phyloP scores from a whole-genome alignment of 2,888 invertebrate species.

The Mechanitis mazaeus region DNA sequence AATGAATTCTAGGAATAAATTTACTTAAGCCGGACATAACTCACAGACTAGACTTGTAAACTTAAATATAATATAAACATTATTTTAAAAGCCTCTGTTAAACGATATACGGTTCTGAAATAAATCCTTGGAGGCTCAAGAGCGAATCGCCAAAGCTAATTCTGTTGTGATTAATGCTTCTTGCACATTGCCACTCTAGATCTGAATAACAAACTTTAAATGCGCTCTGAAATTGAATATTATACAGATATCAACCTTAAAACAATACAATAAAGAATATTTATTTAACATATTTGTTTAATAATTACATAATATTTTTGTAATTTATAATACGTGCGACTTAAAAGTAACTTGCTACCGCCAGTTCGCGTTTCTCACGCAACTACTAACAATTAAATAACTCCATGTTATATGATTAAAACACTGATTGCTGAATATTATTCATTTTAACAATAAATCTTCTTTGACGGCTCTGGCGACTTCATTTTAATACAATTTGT shows the following conservation, averaged over 20 bases:
- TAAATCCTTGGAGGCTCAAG: slow-evolving; percentile 66
- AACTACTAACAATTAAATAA: slow-evolving; percentile 66
- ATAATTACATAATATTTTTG: slow-evolving; percentile 22
- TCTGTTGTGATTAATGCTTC: slow-evolving; percentile 75
- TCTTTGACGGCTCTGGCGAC: slow-evolving; percentile 13
- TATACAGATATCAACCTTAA: slow-evolving; percentile 39
- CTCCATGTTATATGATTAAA: slow-evolving; percentile 60
- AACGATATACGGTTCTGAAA: slow-evolving; percentile 40
- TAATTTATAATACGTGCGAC: slow-evolving; percentile 33
- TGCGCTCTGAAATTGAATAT: slow-evolving; percentile 15
- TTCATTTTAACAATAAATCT: slow-evolving; percentile 22
- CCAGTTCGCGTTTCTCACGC: slow-evolving; percentile 73
- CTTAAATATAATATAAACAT: slow-evolving; percentile 33
- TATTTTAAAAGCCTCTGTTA: slow-evolving; percentile 34
- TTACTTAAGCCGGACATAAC: slow-evolving; percentile 26
- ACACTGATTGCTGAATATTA: slow-evolving; percentile 42
- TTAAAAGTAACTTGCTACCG: slow-evolving; percentile 64
- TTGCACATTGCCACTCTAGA: slow-evolving; percentile 68
- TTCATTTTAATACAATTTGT: slow-evolving; percentile 10
- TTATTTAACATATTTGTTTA: slow-evolving; percentile 6
- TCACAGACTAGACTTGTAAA: slow-evolving; percentile 28
- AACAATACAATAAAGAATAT: slow-evolving; percentile 15
- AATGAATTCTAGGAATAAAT: slow-evolving; percentile 14
- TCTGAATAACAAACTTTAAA: slow-evolving; percentile 39
- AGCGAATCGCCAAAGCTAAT: slow-evolving; percentile 76